Base-by-base conservation (phyloP, 2,797 vertebrate genomes). In the Poecilia picta region DNA sequence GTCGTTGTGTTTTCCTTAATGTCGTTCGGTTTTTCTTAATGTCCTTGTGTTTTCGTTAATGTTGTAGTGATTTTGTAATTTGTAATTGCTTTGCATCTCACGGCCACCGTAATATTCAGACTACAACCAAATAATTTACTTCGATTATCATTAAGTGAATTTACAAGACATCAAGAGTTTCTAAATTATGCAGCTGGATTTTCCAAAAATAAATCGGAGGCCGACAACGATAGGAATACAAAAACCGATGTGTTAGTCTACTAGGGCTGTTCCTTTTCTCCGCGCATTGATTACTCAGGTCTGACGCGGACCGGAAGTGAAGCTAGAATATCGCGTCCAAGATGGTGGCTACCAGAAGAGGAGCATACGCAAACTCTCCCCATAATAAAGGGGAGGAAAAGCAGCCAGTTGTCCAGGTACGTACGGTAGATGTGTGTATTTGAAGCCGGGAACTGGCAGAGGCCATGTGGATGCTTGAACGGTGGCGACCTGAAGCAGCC, bases 311-410 rank as follows among this genome's bases (percentile, higher is more conserved):
- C 85, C 93, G 94, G 94, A 94, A 94, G 89, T 80, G 75, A 78
- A 3, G 2, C 0, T 2, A 5, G 2, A 5, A 55, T 18, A 1
- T 25, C 45, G 47, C 28, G 68, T 49, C 13, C 90, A 96, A 96
- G 87, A 96, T 96, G 96, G 96, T 96, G 92, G 93, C 92, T n/a
- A 96, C 96, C 84, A 94, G 95, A 76, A 95, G 95, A 87, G 93
- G 92, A 79, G 84, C 82, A 0, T 90, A 90, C 78, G 92, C 88
- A 80, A 72, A 6, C 51, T 89, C 92, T 12, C 72, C 91, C 0
- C 70, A 5, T 75, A 86, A 85, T 90, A 83, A 57, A 1, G 66
- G 25, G 6, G 1, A 59, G 0, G 84, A 93, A 0, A 83, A 87
- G 62, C 3, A 77, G 0, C 23, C 83, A 2, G 84, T 43, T 16